Conservation (phyloP, 2,888 invertebrate genomes). For the Anthrax anthrax region DNA sequence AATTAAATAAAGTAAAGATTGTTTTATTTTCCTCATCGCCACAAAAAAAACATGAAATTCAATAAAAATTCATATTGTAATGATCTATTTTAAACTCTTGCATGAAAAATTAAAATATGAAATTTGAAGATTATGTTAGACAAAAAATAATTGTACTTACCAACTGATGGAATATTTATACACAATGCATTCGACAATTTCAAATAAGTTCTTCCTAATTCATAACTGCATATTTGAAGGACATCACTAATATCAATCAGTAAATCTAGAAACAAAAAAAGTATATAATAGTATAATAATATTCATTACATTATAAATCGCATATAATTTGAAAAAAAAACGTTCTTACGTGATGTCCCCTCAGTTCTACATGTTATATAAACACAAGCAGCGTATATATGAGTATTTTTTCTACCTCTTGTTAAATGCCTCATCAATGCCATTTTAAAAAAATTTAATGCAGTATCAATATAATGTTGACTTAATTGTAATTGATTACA, state of each 20-base stretch:
- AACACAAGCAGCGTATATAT: constrained; percentile 92
- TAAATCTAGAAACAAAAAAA: constrained; percentile 49
- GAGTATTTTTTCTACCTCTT: constrained; percentile 75
- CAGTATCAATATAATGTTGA: constrained; percentile 83
- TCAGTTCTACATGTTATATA: constrained; percentile 94
- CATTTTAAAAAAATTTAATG: constrained; percentile 89
- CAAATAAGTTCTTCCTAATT: constrained; percentile 84
- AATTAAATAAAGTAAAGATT: too few species aligned
- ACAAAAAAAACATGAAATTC: too few species aligned
- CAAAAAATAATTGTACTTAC: too few species aligned
- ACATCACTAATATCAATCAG: constrained; percentile 95
- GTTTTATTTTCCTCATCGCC: too few species aligned
- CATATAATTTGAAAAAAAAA: neutral
- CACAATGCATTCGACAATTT: constrained; percentile 77
- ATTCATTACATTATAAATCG: neutral
- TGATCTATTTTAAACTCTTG: too few species aligned
- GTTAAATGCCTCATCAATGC: constrained; percentile 72
- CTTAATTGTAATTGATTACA: constrained; percentile 79
- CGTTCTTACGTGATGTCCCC: constrained; percentile 78
- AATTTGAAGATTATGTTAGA: too few species aligned
- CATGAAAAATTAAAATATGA: too few species aligned
- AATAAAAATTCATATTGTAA: too few species aligned
- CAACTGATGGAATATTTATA: constrained; percentile 78
- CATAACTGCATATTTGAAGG: constrained; percentile 92
- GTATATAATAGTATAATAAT: neutral